Evolutionary conservation across 2,888 invertebrate species (phyloP), one percentile per base, ranked within the genome.

Genomic region (Carpatolechia fugitivella): DNA sequence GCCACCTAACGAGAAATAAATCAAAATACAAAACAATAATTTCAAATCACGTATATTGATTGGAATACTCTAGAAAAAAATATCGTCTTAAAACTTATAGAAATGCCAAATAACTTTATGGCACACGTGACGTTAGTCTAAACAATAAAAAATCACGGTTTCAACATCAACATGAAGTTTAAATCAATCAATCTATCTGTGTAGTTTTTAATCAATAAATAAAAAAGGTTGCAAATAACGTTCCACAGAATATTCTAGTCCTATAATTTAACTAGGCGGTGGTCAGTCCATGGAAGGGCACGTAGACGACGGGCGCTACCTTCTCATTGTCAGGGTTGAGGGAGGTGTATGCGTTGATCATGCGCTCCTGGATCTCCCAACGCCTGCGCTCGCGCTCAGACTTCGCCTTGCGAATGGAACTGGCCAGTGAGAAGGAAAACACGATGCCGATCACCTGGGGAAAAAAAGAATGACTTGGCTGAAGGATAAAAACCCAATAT

Each of bases 381-480:
- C 92, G 92, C 52, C 94, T 91, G 55, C 93, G 92, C 70, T 94
- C 94, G 36, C 93, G 92, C 65, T 94, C 93, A 0, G 93, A 92
- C 78, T 96, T 96, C 58, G 95, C 93, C 60, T 92, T 92, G 57
- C 95, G 94, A 73, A 98, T 95, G 1, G 96, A 94, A 74, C 95
- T 94, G 56, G 97, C 97, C 79, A 98, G 87, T 85, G 96, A 95
- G 80, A 96, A 95, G 1, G 98, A 96, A 76, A 98, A 97, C 60
- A 97, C 91, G 50, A 98, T 95, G 62, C 97, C 98, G 69, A 97
- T 91, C 44, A 97, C 86, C 96, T 96, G 85, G 0, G 3, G 40
- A 50, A 91, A 91, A 57, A 29, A 60, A 63, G 52, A 63, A 24
- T 24, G 6, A 24, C 6, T 24, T 24, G 3, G 24, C 24, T 24